Evolutionary conservation across 2,888 invertebrate genomes (phyloP), one percentile per base, ranked within the genome.

Genomic region (Stomorhina lunata): DNA sequence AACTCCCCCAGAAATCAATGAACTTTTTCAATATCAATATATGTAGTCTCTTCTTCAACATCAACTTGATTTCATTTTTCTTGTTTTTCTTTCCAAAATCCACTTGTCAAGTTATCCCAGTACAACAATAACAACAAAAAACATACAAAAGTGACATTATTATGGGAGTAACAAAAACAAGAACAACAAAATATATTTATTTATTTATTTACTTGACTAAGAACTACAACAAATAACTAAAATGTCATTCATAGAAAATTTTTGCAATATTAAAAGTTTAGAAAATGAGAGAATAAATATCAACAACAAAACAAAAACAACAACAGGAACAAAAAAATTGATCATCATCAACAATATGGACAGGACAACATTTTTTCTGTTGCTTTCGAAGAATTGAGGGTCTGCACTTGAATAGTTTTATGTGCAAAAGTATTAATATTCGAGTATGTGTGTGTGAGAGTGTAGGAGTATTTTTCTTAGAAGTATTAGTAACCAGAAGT

Each of bases 1-100:
- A 61, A 53, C 25, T 72, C 34, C 22, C 15, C 4, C 22, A 15
- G 27, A 48, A 79, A 79, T 57, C 57, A 9, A 71, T 45, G 10
- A 79, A 72, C 65, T 72, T 79, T 72, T 79, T 27, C 17, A 72
- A 72, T 72, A 79, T 40, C 48, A 69, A 63, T 37, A 57, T 29
- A 48, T 55, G 12, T 48, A 32, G 20, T 7, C 50, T 15, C 50
- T 10, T n/a, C n/a, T 66, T 40, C 5, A 2, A 9, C 15, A 45
- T 50, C 71, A 65, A 40, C 34, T 45, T n/a, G 17, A 71, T 27
- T 37, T 32, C 10, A 17, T 32, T 57, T 37, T 2, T 29, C 34
- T 45, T 50, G 50, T 65, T 66, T 72, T 48, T 50, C 43, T 65
- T 57, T 50, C 34, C n/a, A n/a, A n/a, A 72, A 65, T 40, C 40